Evolutionary conservation across 2,113 vertebrate species (phyloP).

Genomic region (Notarius lentiginosus): DNA sequence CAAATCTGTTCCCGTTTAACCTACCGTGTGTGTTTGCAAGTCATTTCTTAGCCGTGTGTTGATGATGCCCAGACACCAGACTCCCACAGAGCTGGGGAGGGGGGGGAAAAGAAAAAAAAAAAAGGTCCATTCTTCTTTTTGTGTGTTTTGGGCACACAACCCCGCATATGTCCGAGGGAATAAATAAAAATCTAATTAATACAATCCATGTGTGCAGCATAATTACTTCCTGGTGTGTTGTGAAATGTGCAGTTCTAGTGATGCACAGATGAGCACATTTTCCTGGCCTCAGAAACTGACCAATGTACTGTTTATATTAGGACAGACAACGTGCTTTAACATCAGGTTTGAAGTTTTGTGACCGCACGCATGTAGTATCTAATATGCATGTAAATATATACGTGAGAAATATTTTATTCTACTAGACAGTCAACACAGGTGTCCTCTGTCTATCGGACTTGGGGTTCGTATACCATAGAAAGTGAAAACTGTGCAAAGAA

Average conservation of each 20-base stretch:
- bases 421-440: neutral
- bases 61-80: constrained; percentile 31
- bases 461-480: neutral
- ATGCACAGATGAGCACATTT: neutral
- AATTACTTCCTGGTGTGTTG: constrained; percentile 38
- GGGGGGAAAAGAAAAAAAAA: neutral
- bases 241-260: neutral
- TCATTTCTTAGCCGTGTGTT: neutral
- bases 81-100: neutral
- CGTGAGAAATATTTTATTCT: neutral
- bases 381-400: neutral
- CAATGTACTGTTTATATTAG: neutral
- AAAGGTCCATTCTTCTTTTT: neutral
- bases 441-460: neutral
- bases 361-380: neutral
- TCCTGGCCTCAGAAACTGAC: neutral
- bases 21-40: neutral
- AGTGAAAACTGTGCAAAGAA: neutral
- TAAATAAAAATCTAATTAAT: constrained; percentile 30
- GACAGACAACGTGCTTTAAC: neutral
- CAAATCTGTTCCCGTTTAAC: constrained; percentile 24
- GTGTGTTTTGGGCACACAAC: neutral
- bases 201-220: constrained; percentile 18
- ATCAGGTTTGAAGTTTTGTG: neutral
- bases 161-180: constrained; percentile 7